These are phyloP conservation scores for Ophion ellenae DNA, from an alignment of 2,888 invertebrate genomes.

Conservation along the genomic window DNA sequence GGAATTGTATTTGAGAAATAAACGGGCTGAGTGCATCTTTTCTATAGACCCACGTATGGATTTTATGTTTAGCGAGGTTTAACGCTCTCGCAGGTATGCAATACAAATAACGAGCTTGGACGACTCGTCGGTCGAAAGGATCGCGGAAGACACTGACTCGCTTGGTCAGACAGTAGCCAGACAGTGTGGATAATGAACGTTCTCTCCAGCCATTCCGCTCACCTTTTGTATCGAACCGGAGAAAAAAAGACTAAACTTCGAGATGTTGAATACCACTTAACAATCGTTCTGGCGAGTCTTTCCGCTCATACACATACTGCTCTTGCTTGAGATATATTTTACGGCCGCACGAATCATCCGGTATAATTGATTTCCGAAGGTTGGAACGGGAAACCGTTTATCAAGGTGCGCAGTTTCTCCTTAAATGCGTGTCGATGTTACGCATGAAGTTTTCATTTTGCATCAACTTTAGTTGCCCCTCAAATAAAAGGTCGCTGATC, in stretches of 20 bases:
- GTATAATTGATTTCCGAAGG: slow-evolving; percentile 28
- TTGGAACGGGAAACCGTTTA: background rate
- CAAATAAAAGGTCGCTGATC: background rate
- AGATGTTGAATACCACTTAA: slow-evolving; percentile 50
- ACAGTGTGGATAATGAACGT: slow-evolving; percentile 60
- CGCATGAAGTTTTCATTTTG: background rate
- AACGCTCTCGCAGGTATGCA: slow-evolving; percentile 24
- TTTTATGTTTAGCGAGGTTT: slow-evolving; percentile 30
- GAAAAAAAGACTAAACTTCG: slow-evolving; percentile 19
- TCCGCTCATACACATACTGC: slow-evolving; percentile 18
- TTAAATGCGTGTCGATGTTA: background rate
- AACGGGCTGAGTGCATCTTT: slow-evolving; percentile 14
- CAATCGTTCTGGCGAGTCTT: slow-evolving; percentile 10
- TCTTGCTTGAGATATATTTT: slow-evolving; percentile 18
- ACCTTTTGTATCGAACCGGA: slow-evolving; percentile 21
- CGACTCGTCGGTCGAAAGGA: slow-evolving; percentile 8
- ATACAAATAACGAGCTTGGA: slow-evolving; percentile 44
- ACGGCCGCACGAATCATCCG: slow-evolving; percentile 16
- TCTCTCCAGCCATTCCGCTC: slow-evolving; percentile 34
- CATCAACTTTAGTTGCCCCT: background rate
- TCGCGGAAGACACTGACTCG: slow-evolving; percentile 38
- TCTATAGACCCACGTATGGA: background rate
- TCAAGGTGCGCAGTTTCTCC: background rate
- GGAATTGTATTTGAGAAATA: slow-evolving; percentile 15
- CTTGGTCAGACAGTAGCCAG: slow-evolving; percentile 63